phyloP scores from a whole-genome alignment of 2,113 vertebrate species.

The Mola mola region DNA sequence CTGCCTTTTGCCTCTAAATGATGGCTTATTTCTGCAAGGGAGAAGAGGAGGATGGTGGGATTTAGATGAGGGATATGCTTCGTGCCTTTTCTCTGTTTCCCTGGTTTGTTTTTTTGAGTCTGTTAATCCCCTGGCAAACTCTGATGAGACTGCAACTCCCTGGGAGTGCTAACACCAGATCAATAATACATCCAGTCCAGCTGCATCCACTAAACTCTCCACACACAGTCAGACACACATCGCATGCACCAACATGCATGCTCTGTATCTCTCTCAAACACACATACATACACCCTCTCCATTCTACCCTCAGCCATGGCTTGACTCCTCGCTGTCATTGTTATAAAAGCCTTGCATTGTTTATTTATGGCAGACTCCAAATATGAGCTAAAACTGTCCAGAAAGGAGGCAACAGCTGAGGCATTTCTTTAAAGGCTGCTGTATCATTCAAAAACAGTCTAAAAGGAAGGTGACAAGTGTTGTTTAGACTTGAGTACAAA shows the following conservation, averaged over 20 bases:
- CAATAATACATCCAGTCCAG: constrained; percentile 78
- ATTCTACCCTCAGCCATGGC: constrained; percentile 55
- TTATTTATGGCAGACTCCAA: constrained; percentile 67
- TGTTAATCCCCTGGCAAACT: constrained; percentile 76
- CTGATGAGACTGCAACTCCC: constrained; percentile 76
- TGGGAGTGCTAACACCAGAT: constrained; percentile 73
- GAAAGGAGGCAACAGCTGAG: constrained; percentile 56
- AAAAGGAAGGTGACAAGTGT: constrained; percentile 56
- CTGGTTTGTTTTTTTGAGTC: constrained; percentile 69
- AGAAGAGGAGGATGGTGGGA: constrained; percentile 10
- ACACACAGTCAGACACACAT: constrained; percentile 20
- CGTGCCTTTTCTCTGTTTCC: constrained; percentile 60
- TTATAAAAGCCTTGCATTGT: constrained; percentile 71
- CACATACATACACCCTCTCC: constrained; percentile 48
- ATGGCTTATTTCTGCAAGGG: constrained; percentile 31
- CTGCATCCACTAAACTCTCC: constrained; percentile 64
- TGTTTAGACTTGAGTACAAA: constrained; percentile 49
- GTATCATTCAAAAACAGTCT: constrained; percentile 53
- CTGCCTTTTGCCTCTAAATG: constrained; percentile 42
- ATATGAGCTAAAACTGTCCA: constrained; percentile 63
- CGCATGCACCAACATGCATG: constrained; percentile 39
- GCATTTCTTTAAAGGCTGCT: constrained; percentile 55
- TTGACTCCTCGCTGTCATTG: constrained; percentile 65
- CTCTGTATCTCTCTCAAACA: constrained; percentile 40
- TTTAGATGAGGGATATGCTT: constrained; percentile 31